These are phyloP conservation scores for Xanthorhoe designata DNA, from an alignment of 2,888 invertebrate species.

Conservation along the genomic window DNA sequence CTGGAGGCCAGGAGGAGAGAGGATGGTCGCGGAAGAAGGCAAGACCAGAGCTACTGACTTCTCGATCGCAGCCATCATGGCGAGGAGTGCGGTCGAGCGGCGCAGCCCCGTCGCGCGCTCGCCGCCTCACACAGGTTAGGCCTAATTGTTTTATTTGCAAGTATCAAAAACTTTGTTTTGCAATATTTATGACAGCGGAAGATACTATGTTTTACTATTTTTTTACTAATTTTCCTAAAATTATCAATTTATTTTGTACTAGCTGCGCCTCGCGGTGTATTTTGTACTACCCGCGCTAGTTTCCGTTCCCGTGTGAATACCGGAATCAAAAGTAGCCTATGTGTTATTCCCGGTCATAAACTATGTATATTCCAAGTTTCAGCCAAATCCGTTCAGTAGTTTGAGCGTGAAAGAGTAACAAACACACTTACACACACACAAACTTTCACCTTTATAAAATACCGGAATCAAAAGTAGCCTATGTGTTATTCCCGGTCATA, in stretches of 20 bases:
- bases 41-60: conserved; percentile 93
- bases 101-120: conserved; percentile 78
- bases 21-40: conserved; percentile 81
- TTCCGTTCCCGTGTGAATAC: too few relatives aligned
- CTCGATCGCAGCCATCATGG: conserved; percentile 98
- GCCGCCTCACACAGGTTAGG: conserved; percentile 77
- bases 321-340: too few relatives aligned
- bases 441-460: too few relatives aligned
- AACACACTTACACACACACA: too few relatives aligned
- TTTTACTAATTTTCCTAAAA: too few relatives aligned
- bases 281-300: too few relatives aligned
- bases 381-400: too few relatives aligned
- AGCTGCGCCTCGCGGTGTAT: not conserved
- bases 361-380: too few relatives aligned
- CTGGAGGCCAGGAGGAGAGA: conserved; percentile 72
- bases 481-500: too few relatives aligned
- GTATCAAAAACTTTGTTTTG: not conserved
- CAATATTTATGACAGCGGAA: not conserved
- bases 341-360: too few relatives aligned
- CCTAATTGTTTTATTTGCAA: conserved; percentile 51
- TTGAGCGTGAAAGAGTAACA: too few relatives aligned
- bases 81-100: conserved; percentile 84
- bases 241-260: not conserved
- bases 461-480: too few relatives aligned
- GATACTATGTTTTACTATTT: not conserved